Base-by-base conservation (phyloP, 2,113 vertebrate species). In the Ceratotherium simum region DNA sequence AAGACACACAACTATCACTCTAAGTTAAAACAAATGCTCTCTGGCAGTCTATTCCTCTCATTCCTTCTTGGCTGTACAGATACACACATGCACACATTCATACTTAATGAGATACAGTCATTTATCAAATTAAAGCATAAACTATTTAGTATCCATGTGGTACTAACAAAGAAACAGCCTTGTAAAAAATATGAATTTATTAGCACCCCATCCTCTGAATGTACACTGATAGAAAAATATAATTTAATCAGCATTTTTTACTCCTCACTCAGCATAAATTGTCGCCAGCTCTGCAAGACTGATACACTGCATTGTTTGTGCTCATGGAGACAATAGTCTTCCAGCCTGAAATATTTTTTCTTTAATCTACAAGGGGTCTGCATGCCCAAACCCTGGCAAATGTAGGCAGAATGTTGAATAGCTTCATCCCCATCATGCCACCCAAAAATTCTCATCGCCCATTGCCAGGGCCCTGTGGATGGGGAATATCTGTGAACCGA, bases 251-350 rank as follows among this genome's bases (percentile, higher is more conserved):
- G 97, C 96, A 51, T 14, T 80, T 89, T 96, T 96, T 79, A 64
- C 69, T 62, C n/a, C 73, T 79, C 95, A 62, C 69, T 97, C 96
- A 96, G 97, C 97, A 96, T 33, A 96, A 97, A 96, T 90, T 83
- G 91, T 14, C 0, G 25, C 91, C 51, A 11, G 73, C 51, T 91
- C 89, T 31, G 85, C 76, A 58, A 46, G 75, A 27, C 14, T 20
- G 75, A 58, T 42, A 4, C 65, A n/a, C 12, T 2, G 65, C n/a
- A 36, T 84, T 95, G 92, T 83, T 42, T 94, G 54, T 92, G 91
- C 56, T 80, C 51, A 2, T n/a, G 18, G 80, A 39, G 54, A 64
- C 75, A 76, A 87, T 65, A 58, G 87, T 62, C 65, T 96, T 73
- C 29, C 29, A 67, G 89, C 46, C 75, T 62, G 39, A 46, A 31